phyloP scores from a whole-genome alignment of 2,113 vertebrate species.

The Stigmatopora nigra region DNA sequence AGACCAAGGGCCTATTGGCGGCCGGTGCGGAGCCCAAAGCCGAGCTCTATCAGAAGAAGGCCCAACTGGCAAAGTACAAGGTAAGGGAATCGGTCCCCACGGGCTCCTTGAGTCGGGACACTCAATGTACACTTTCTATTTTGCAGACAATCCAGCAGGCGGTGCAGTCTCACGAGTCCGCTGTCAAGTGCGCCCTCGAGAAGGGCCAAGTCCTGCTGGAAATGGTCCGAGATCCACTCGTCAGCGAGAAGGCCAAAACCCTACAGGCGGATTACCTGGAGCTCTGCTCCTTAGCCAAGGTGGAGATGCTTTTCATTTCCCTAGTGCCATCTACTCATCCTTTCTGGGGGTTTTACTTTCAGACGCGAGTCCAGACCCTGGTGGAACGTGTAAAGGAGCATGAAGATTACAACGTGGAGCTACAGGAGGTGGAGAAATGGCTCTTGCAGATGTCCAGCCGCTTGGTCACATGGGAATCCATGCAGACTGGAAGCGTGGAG shows the following conservation, averaged over 20 bases:
- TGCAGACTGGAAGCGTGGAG: conserved; percentile 82
- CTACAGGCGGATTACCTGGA: conserved; percentile 80
- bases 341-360: conserved; percentile 5
- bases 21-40: conserved; percentile 80
- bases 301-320: conserved; percentile 30
- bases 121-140: neutral
- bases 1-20: conserved; percentile 74
- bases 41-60: conserved; percentile 95
- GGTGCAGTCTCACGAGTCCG: conserved; percentile 82
- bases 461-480: conserved; percentile 80
- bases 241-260: conserved; percentile 75
- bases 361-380: conserved; percentile 77
- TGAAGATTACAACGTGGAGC: conserved; percentile 83
- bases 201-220: conserved; percentile 84
- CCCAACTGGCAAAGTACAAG: conserved; percentile 94
- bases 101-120: too few relatives aligned
- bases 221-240: conserved; percentile 69
- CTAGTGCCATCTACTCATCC: neutral
- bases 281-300: conserved; percentile 74
- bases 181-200: conserved; percentile 81
- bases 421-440: conserved; percentile 94
- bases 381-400: conserved; percentile 85
- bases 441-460: conserved; percentile 90
- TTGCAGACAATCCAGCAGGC: conserved; percentile 86
- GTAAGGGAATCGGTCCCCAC: conserved; percentile 48